A percentile compares a stretch with the other conserved stretches of the same genome.
These are phyloP conservation scores for Callospermophilus lateralis DNA, from an alignment of 2,113 vertebrate genomes.

Conservation along the genomic window DNA sequence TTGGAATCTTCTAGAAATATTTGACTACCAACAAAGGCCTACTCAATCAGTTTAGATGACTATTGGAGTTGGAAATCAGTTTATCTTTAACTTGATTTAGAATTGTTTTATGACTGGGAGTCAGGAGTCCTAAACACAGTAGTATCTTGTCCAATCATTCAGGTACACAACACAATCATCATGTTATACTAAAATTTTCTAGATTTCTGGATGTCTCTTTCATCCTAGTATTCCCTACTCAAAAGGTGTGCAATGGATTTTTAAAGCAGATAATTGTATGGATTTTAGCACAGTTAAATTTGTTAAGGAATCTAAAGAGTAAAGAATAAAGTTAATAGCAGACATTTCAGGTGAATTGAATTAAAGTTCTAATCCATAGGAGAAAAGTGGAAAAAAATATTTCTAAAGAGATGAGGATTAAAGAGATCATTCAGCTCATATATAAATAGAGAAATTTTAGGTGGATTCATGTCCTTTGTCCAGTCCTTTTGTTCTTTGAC, in stretches of 20 bases:
- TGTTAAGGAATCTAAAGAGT: neutral
- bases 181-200: neutral
- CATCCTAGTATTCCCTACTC: neutral
- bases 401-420: neutral
- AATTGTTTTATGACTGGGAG: neutral
- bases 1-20: conserved; percentile 33
- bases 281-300: conserved; percentile 18
- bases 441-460: neutral
- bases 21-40: neutral
- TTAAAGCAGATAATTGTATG: neutral
- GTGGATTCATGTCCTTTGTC: neutral
- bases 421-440: neutral
- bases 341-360: neutral
- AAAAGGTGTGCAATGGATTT: neutral
- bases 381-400: neutral
- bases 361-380: neutral
- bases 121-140: neutral
- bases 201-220: neutral
- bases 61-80: neutral
- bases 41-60: neutral
- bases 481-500: neutral
- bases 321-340: neutral
- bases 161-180: neutral
- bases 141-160: neutral
- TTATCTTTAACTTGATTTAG: conserved; percentile 8